phyloP scores from a whole-genome alignment of 2,113 vertebrate genomes.

The Pomatostomus ruficeps region DNA sequence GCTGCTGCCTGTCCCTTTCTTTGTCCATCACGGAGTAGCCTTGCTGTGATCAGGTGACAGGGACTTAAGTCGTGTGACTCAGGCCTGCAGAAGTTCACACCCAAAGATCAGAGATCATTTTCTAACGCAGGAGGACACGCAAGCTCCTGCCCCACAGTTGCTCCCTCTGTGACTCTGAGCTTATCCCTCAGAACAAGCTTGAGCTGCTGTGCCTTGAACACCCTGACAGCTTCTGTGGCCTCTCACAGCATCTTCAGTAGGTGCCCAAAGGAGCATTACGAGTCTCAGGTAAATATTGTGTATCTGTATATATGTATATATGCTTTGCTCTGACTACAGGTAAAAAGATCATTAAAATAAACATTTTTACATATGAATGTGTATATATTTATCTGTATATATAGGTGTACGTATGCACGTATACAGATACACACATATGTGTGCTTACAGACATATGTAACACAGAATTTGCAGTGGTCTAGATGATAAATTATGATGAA shows the following conservation, averaged over 20 bases:
- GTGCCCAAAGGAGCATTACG: neutral
- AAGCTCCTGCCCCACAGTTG: neutral
- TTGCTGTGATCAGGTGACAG: neutral
- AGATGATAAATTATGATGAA: neutral
- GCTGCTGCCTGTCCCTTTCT: neutral
- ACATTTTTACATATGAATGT: neutral
- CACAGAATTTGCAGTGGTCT: neutral
- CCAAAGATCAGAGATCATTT: neutral
- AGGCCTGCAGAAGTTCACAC: neutral
- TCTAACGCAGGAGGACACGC: neutral
- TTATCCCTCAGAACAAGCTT: neutral
- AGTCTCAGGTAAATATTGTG: neutral
- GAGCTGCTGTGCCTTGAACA: neutral
- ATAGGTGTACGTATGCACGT: neutral
- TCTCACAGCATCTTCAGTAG: neutral
- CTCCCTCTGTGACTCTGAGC: neutral
- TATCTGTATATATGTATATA: neutral
- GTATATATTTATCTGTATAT: neutral
- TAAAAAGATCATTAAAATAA: neutral
- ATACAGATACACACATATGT: neutral
- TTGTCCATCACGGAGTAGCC: rapidly evolving
- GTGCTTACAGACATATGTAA: neutral
- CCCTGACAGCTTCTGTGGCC: neutral
- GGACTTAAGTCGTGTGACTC: neutral
- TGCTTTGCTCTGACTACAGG: neutral